Evolutionary conservation across 2,888 invertebrate genomes (phyloP), one percentile per base, ranked within the genome.

Genomic region (Cheilosia impressa): DNA sequence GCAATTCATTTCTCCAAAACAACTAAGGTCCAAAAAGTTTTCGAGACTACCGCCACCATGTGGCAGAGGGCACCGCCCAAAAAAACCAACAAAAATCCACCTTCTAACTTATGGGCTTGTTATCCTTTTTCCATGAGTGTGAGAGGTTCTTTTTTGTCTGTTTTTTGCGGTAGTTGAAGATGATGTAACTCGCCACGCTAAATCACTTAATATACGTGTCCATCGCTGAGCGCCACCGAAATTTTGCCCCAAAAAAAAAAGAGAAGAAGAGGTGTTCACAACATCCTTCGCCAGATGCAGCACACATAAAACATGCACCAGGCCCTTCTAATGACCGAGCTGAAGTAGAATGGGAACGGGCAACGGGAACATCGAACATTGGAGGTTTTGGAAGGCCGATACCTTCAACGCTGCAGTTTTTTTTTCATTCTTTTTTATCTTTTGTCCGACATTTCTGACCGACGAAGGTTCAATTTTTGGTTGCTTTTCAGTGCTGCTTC

Each of bases 121-220:
- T 85, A 85, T 85, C 85, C 76, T 50, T 73, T 66, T 68, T 76
- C 66, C 72, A 63, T 63, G 84, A 79, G 84, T 84, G 84, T 84
- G 84, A 84, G 80, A 47, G 50, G 75, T 27, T 58, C 15, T 9
- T 43, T n/a, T n/a, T 66, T 34, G 5, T 71, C 27, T 22, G 43
- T 17, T 27, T 24, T 24, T 2, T 47, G 38, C 66, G 19, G 78
- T 63, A 78, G 83, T 79, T 69, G 81, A 85, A 85, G 85, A 85
- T 85, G 81, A 85, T 81, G 81, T 85, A 76, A 85, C 72, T 62
- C 71, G 68, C 71, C 72, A 66, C 76, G 66, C 57, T 72, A 81
- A 81, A 85, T 76, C 85, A 81, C 76, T 81, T 85, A 85, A 83
- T 79, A 79, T 72, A 71, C 76, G 76, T 76, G 84, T 77, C 77